phyloP scores from a whole-genome alignment of 2,797 vertebrate species.

The Anas acuta region DNA sequence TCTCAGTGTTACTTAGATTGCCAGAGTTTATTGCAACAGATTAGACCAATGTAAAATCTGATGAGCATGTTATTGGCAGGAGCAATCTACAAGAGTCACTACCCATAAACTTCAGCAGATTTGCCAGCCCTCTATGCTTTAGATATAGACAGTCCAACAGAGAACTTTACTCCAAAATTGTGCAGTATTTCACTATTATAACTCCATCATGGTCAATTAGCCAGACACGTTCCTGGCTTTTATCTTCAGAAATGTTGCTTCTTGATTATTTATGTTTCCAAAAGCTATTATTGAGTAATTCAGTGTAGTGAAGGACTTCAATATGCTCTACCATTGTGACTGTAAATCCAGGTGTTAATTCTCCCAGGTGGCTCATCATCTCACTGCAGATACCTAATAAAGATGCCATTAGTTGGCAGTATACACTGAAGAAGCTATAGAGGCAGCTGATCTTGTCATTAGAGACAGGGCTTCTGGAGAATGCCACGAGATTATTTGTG shows the following conservation, averaged over 20 bases:
- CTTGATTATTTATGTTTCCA: slow-evolving; percentile 95
- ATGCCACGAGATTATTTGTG: slow-evolving; percentile 69
- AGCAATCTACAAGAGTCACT: slow-evolving; percentile 22
- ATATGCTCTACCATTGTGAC: slow-evolving; percentile 83
- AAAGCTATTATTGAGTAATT: slow-evolving; percentile 93
- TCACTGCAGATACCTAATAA: slow-evolving; percentile 95
- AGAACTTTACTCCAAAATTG: slow-evolving; percentile 68
- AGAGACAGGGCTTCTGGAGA: slow-evolving; percentile 68
- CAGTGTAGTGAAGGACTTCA: slow-evolving; percentile 85
- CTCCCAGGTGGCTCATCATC: slow-evolving; percentile 89
- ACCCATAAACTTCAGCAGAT: slow-evolving; percentile 60
- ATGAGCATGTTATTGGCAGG: slow-evolving; percentile 64
- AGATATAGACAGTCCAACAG: slow-evolving; percentile 50
- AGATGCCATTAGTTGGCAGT: slow-evolving; percentile 93
- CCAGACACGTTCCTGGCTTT: slow-evolving; percentile 89
- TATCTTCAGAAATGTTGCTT: slow-evolving; percentile 94
- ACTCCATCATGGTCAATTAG: slow-evolving; percentile 96
- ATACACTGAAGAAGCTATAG: slow-evolving; percentile 87
- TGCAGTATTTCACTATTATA: slow-evolving; percentile 91
- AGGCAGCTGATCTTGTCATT: slow-evolving; percentile 77
- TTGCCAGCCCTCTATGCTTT: slow-evolving; percentile 56
- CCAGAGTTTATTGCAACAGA: slow-evolving; percentile 27
- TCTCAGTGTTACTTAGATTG: background rate
- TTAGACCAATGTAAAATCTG: slow-evolving; percentile 56
- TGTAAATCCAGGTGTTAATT: slow-evolving; percentile 95